Evolutionary conservation across 2,888 invertebrate species (phyloP), one percentile per base, ranked within the genome.

Genomic region (Clostera curtula): DNA sequence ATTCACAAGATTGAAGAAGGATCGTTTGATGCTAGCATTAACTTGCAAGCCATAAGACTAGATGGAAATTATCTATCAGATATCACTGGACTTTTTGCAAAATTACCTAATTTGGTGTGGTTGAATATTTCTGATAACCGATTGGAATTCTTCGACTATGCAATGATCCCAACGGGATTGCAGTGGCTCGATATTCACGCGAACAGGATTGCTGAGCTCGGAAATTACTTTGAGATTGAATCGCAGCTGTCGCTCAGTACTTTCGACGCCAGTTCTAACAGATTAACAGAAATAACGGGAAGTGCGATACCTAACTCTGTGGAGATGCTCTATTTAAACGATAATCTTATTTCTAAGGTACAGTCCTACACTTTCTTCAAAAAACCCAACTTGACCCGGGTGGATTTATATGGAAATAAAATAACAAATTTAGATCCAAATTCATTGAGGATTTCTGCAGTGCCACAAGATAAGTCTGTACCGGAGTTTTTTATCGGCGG

Each of bases 331-430:
- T 91, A 90, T 56, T 79, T 94, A 24, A 92, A 92, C 62, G 91
- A 93, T 65, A 95, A 95, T 73, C 79, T 89, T 25, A 93, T 95
- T 41, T 88, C 90, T 5, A 91, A 91, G 79, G 92, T 95, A 43
- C 93, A 93, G 56, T 93, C 93, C 7, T 93, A 93, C 57, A 92
- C 93, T 5, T 94, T 94, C 66, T 92, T 93, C 77, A 92, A 93
- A 62, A 94, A 94, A 69, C 92, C 91, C 0, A 94, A 94, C 67
- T 76, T 94, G 43, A 93, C 93, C 5, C 82, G 91, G 36, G 93
- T 93, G 7, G 93, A 94, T 68, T 79, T 94, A 30, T 91, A 90
- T 57, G 92, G 92, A 19, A 94, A 94, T 62, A 89, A 90, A 73
- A 90, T 94, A 55, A 89, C 90, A 20, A 88, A 88, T 59, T 72